Base-by-base conservation (phyloP, 2,113 vertebrate species). In the Mirza zaza region DNA sequence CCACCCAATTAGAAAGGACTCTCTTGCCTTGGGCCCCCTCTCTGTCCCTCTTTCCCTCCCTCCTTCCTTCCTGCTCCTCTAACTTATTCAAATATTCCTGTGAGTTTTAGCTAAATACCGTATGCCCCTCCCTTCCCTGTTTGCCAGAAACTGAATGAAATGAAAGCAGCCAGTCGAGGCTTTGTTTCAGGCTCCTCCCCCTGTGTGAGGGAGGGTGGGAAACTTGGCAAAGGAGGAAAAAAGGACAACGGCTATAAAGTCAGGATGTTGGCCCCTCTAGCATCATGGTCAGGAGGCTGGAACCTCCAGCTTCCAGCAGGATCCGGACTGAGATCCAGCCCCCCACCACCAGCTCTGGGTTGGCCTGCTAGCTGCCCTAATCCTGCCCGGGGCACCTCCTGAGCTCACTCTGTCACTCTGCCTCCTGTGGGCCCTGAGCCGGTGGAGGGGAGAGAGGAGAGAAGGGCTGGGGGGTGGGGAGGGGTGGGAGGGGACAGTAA, bases 121-220 rank as follows among this genome's bases (percentile, higher is more conserved):
- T 25, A 4, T 5, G 7, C 18, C 18, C 76, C 25, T 23, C 36
- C 36, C 68, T 48, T 61, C 68, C 61, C 71, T 3, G 3, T 20
- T 12, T 4, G 59, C 61, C n/a, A 50, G 39, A 93, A 91, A 55
- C 0, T 36, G 5, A 50, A 48, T 4, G 20, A 70, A 87, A 79
- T 57, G 80, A 84, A 95, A 82, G 45, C 67, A 92, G 83, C 83
- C 87, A 73, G 68, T 89, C 61, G 65, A 80, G 36, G 27, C 89
- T 92, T 84, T 83, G 21, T 36, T 77, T 65, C 52, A 55, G 76
- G 59, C 68, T 95, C 87, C 68, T 71, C 32, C 70, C 70, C 27
- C 13, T 50, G 48, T 20, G 5, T 34, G 29, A 59, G 42, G 36
- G 25, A 63, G 27, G 5, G 27, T 57, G 27, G 82, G 79, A 95